Evolutionary conservation across 2,113 vertebrate species (phyloP), one percentile per base, ranked within the genome.

Genomic region (Hirundichthys speculiger): DNA sequence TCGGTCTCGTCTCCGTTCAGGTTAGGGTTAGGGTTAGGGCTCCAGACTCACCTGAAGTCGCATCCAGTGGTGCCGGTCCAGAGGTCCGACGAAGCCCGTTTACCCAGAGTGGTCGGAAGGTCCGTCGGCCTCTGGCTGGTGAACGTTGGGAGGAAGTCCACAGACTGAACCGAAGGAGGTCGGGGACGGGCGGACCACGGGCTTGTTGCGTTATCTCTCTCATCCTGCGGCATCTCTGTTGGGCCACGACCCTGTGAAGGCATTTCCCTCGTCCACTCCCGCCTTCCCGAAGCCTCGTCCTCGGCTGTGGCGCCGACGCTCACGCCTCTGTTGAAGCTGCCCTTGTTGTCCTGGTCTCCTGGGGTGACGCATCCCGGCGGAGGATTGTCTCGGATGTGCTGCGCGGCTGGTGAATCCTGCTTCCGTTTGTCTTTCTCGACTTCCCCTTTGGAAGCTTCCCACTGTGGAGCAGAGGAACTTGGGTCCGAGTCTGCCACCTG

Each of bases 91-190:
- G 46, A 24, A 50, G 48, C 75, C 60, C 18, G 55, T 30, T 45
- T 41, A 5, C 64, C 68, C 45, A 6, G 41, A 0, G 45, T 2
- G 0, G 60, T n/a, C 4, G 74, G 77, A 1, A 91, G 48, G 41
- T 86, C 53, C 3, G 51, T 15, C 0, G 87, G 87, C 25, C 84
- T 89, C 69, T 79, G 86, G 71, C 59, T 87, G 59, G 74, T 87
- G 78, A 88, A 90, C 2, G 57, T 87, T 52, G 82, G 86, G 0
- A 90, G 75, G n/a, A 47, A 2, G 21, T 91, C 82, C 4, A 21
- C 21, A 15, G 52, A 12, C 53, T 5, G 30, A 6, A 10, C 30
- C 6, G 46, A 60, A 7, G 66, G 46, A 22, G 75, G 18, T 0
- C 12, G 12, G 1, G 14, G 9, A 12, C 42, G 16, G 3, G 56